Base-by-base conservation (phyloP, 2,888 invertebrate genomes). In the Cataglyphis albicans region DNA sequence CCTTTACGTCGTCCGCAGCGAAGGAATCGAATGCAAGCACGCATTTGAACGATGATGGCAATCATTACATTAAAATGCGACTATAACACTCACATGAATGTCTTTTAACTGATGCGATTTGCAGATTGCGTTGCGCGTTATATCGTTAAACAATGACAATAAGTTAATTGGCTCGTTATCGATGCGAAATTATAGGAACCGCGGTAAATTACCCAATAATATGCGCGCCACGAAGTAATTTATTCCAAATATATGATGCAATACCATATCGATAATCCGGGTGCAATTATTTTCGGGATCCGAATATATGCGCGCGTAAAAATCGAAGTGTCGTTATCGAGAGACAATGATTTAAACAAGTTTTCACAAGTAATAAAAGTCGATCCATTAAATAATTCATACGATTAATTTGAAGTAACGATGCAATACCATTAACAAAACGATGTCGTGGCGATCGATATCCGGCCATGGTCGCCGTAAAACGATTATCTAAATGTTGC, bases 91-190 rank as follows among this genome's bases (percentile, higher is more conserved):
- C 10, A 15, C 38, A 32, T 18, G 63, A 61, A 41, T 75, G 48
- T 25, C 55, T n/a, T 84, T 82, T 64, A 70, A 73, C 32, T 55
- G 86, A 86, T 84, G 65, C 87, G 84, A 81, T 44, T 78, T 70
- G 68, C 38, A 80, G 82, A 84, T 83, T 82, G 84, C 81, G 74
- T 63, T 15, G 44, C 72, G 61, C 63, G 72, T 87, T 81, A 65
- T 82, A 76, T 84, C 80, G 85, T 84, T 78, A 85, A 81, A 55
- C 78, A 55, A 59, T 73, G 85, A 85, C 88, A 89, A 88, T 86
- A 81, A 83, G 83, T 72, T 89, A 89, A 89, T 89, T 89, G 87
- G 89, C 84, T 89, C 86, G 86, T 89, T 89, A 89, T 84, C 83
- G 85, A 88, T 85, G 85, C 83, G 74, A 83, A 78, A 41, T 81